Evolutionary conservation across 64 coral and sea anemone genomes (phyloP).

Genomic region (Montipora sp.): DNA sequence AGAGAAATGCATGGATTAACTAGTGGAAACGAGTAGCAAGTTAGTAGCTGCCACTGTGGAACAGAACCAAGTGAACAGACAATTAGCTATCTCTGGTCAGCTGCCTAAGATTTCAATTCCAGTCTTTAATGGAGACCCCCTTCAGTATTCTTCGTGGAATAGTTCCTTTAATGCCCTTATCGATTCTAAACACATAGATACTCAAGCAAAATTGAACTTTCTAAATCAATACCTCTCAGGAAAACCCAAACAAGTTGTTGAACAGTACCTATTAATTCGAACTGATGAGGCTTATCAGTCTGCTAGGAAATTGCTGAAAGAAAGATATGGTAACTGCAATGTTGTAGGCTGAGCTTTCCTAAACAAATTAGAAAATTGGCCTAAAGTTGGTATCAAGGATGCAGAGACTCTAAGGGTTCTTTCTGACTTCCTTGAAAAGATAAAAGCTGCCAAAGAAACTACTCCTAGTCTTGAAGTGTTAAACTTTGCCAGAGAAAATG

Average conservation of each 20-base stretch:
- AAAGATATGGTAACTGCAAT: constrained; percentile 18
- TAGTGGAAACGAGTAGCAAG: constrained; percentile 55
- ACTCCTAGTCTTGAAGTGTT: too few relatives aligned
- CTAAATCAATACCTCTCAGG: constrained; percentile 2
- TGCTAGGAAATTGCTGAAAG: constrained; percentile 35
- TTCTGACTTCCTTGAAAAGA: constrained; percentile 45
- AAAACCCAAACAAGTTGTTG: constrained; percentile 39
- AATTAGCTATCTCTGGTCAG: not conserved
- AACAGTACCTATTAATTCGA: constrained; percentile 50
- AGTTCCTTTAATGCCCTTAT: constrained; percentile 30
- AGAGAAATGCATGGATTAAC: constrained; percentile 60
- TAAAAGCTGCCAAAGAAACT: too few relatives aligned
- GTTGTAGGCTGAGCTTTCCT: constrained; percentile 29
- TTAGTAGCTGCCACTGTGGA: not conserved
- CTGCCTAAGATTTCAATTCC: constrained; percentile 64
- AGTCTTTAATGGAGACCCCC: constrained; percentile 64
- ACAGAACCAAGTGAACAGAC: not conserved
- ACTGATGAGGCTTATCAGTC: constrained; percentile 38
- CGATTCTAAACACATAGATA: constrained; percentile 10
- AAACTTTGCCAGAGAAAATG: too few relatives aligned
- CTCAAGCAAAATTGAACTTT: constrained; percentile 28
- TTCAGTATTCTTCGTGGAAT: constrained; percentile 51
- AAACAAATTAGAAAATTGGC: constrained; percentile 65
- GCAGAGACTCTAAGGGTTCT: constrained; percentile 24
- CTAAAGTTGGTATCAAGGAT: constrained; percentile 43